Conservation (phyloP, 2,888 invertebrate species). For the Leptinotarsa tumamoca region DNA sequence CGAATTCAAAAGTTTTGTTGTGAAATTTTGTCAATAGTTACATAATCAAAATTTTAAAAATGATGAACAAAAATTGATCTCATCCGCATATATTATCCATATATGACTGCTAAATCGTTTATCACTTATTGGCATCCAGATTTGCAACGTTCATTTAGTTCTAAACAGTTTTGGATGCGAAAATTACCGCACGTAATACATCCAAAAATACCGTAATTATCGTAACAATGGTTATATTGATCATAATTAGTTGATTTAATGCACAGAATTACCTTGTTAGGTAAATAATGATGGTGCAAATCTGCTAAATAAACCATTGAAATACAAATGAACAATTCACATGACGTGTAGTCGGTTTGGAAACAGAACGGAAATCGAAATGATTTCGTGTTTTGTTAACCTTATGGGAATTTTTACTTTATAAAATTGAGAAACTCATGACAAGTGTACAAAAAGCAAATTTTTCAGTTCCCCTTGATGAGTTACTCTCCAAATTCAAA, state of each 20-base stretch:
- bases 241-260: constrained; percentile 7
- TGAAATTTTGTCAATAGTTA: too few species aligned
- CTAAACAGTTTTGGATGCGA: neutral
- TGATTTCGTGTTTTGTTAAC: too few species aligned
- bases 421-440: too few species aligned
- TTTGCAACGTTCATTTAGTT: neutral
- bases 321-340: neutral
- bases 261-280: constrained; percentile 5
- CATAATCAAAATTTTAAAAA: too few species aligned
- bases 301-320: neutral
- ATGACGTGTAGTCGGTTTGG: too few species aligned
- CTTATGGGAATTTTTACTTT: too few species aligned
- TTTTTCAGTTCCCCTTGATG: too few species aligned
- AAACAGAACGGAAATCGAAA: too few species aligned
- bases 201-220: neutral
- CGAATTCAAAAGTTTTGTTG: too few species aligned
- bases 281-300: constrained; percentile 12
- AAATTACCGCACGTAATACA: neutral
- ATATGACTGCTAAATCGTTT: neutral
- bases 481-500: too few species aligned
- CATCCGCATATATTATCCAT: neutral
- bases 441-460: too few species aligned
- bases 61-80: too few species aligned
- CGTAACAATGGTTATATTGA: neutral
- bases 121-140: neutral